Base-by-base conservation (phyloP, 2,888 invertebrate genomes). In the Agrypnus murinus region DNA sequence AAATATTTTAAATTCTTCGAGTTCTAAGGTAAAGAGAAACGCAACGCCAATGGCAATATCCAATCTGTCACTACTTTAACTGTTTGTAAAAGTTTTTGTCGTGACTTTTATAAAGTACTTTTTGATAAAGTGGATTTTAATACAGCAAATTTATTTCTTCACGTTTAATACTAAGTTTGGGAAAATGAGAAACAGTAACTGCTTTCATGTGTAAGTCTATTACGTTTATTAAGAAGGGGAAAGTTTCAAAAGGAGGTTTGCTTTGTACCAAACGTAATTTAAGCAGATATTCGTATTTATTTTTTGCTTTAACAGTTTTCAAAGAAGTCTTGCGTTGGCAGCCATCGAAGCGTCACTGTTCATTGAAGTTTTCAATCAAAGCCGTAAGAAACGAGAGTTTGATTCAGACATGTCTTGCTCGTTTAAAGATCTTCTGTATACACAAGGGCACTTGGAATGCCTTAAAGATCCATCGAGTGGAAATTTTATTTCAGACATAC, bases 351-450 rank as follows among this genome's bases (percentile, higher is more conserved):
- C 71, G 64, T 67, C 53, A 36, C 58, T 38, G 57, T 67, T 71
- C 67, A 58, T 68, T 71, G 67, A 67, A 67, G 71, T 67, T 71
- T 68, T 62, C 67, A 71, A 71, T 71, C 67, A 62, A 71, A 67
- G 62, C 32, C 67, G 53, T 48, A 63, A 63, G 64, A 59, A 67
- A 65, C 34, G 57, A 63, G 62, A 55, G 57, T 68, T 68, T 67
- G 59, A 67, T 62, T 71, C 62, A 57, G 57, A 68, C 66, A 65
- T 64, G 63, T 69, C 48, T 62, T 68, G 45, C 64, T 64, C 64
- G 58, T 64, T 64, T 55, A 68, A 53, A 53, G 64, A 48, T 55
- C 53, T 12, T 48, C 50, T 63, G 48, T 63, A 53, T 50, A 53
- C 63, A 40, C 63, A 53, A 58, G 45, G 46, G 45, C 60, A 60